A percentile compares a stretch with the other conserved stretches of the same genome.
These are phyloP conservation scores for Thalpophila matura DNA, from an alignment of 2,888 invertebrate species.

Conservation along the genomic window DNA sequence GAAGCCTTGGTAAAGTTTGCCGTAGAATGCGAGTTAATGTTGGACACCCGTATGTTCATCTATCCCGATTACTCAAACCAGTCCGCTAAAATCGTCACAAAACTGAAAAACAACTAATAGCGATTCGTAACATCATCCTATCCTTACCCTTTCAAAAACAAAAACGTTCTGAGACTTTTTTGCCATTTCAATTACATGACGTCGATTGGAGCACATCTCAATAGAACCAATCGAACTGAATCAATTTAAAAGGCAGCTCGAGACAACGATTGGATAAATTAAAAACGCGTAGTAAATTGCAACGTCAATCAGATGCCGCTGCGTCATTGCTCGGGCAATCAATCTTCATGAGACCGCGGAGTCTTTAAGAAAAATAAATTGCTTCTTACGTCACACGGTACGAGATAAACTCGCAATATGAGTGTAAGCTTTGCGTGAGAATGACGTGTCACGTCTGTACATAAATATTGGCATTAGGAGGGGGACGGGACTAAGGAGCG, in stretches of 20 bases:
- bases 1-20: too few relatives aligned
- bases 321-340: slow-evolving; percentile 81
- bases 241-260: slow-evolving; percentile 70
- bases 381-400: slow-evolving; percentile 71
- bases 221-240: slow-evolving; percentile 62
- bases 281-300: slow-evolving; percentile 88
- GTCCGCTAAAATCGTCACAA: too few relatives aligned
- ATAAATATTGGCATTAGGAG: slow-evolving; percentile 60
- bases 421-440: slow-evolving; percentile 62
- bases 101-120: too few relatives aligned
- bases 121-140: too few relatives aligned
- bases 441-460: slow-evolving; percentile 65
- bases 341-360: slow-evolving; percentile 83
- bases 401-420: slow-evolving; percentile 73
- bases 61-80: too few relatives aligned
- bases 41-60: too few relatives aligned
- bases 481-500: slow-evolving; percentile 24
- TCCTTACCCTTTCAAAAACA: too few relatives aligned
- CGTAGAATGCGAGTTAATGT: too few relatives aligned
- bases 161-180: not conserved
- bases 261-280: slow-evolving; percentile 81
- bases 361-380: slow-evolving; percentile 87
- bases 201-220: slow-evolving; percentile 31
- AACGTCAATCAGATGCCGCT: slow-evolving; percentile 83
- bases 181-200: slow-evolving; percentile 1